A percentile compares a stretch with the other conserved stretches of the same genome.
Evolutionary conservation across 2,113 vertebrate species (phyloP).

Genomic region (Gavia stellata): DNA sequence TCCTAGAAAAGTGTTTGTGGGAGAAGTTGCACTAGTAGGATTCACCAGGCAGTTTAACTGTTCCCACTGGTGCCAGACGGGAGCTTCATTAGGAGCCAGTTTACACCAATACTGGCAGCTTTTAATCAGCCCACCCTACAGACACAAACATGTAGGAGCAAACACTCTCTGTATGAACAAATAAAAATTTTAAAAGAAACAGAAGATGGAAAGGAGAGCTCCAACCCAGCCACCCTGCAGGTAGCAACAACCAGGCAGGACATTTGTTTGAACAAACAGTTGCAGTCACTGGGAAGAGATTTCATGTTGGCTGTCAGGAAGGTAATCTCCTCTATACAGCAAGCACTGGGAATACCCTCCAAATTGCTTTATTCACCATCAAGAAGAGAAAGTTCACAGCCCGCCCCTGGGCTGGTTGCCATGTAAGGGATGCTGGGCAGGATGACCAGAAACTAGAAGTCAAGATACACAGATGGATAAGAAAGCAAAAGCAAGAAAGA

Average conservation of each 20-base stretch:
- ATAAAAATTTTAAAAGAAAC: not conserved
- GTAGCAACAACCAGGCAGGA: not conserved
- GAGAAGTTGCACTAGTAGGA: not conserved
- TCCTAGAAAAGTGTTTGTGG: not conserved
- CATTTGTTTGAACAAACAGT: not conserved
- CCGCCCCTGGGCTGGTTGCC: not conserved
- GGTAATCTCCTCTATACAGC: too few species aligned
- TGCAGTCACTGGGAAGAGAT: not conserved
- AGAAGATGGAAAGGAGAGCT: not conserved
- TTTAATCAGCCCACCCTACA: not conserved
- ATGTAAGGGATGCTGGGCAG: not conserved
- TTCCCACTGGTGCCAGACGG: not conserved
- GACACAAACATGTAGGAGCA: not conserved
- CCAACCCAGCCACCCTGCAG: not conserved
- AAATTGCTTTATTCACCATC: not conserved
- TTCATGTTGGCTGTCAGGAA: not conserved
- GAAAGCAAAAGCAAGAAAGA: not conserved
- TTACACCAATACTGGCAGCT: not conserved
- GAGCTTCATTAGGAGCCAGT: not conserved
- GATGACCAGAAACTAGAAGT: not conserved
- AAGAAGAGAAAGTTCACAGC: not conserved
- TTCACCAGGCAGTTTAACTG: not conserved
- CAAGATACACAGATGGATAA: not conserved
- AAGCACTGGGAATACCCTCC: not conserved
- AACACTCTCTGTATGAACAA: not conserved